Percentiles rank a stretch among this genome's conserved stretches.
Evolutionary conservation across 2,888 invertebrate genomes (phyloP).

Genomic region (Zygogramma bicolorata): DNA sequence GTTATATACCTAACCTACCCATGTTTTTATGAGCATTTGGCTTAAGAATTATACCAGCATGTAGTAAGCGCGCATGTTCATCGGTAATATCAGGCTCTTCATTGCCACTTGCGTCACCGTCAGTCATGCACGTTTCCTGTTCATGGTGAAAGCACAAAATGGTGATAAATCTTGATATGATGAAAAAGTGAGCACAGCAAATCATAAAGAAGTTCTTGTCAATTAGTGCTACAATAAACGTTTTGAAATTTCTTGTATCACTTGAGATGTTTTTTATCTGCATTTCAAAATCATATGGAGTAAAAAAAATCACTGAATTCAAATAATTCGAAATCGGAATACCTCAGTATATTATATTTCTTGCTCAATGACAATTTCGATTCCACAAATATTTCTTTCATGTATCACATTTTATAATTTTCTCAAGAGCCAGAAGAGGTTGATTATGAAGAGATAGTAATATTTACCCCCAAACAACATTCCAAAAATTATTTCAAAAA

Average conservation of each 20-base stretch:
- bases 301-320: too few species aligned
- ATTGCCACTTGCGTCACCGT: conserved; percentile 72
- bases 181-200: conserved; percentile 35
- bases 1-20: conserved; percentile 58
- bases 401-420: too few species aligned
- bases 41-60: conserved; percentile 65
- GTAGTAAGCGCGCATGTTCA: conserved; percentile 78
- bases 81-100: conserved; percentile 79
- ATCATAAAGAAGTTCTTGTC: conserved; percentile 27
- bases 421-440: too few species aligned
- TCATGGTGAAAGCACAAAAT: conserved; percentile 46
- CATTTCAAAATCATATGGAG: too few species aligned
- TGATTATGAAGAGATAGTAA: too few species aligned
- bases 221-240: conserved; percentile 31
- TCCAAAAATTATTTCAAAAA: too few species aligned
- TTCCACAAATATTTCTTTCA: too few species aligned
- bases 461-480: too few species aligned
- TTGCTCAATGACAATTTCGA: too few species aligned
- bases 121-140: conserved; percentile 70
- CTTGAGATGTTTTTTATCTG: neutral
- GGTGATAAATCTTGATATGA: conserved; percentile 26
- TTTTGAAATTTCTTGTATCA: neutral
- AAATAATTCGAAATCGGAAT: too few species aligned
- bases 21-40: conserved; percentile 62
- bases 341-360: too few species aligned